Percentiles rank a stretch among this genome's conserved stretches.
Conservation (phyloP, 1,140 invertebrate genomes). For the Paralvinella palmiformis region DNA sequence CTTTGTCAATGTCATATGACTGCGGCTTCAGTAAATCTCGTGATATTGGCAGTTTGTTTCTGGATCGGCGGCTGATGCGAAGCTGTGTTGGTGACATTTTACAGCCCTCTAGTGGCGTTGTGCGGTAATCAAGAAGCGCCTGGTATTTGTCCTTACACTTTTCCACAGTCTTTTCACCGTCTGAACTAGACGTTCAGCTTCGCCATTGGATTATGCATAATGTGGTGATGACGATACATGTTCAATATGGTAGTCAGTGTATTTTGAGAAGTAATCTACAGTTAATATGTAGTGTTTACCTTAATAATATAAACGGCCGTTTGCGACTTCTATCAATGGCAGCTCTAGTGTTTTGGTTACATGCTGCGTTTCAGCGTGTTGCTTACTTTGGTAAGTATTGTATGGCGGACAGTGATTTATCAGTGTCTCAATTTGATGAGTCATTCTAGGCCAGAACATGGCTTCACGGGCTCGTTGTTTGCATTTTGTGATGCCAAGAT, state of each 20-base stretch:
- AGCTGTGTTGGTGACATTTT: neutral
- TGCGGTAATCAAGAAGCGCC: neutral
- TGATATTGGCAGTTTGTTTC: neutral
- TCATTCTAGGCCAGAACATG: neutral
- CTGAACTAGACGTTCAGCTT: too few relatives aligned
- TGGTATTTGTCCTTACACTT: too few relatives aligned
- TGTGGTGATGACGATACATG: neutral
- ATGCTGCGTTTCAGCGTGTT: neutral
- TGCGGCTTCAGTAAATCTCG: neutral
- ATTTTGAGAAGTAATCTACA: slow-evolving; percentile 1
- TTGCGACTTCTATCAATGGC: neutral
- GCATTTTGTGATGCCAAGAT: neutral
- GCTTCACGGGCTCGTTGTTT: neutral
- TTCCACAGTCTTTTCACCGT: too few relatives aligned
- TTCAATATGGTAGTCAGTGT: neutral
- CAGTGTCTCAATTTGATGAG: neutral
- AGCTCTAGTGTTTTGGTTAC: neutral
- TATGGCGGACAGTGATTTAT: neutral
- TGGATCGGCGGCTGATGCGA: neutral
- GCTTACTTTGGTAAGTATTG: neutral
- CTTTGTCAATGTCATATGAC: neutral
- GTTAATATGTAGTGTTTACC: neutral
- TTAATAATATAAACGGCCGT: neutral
- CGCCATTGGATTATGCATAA: too few relatives aligned
- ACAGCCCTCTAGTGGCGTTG: neutral